phyloP scores from a whole-genome alignment of 2,113 vertebrate genomes.

The Noctilio leporinus region DNA sequence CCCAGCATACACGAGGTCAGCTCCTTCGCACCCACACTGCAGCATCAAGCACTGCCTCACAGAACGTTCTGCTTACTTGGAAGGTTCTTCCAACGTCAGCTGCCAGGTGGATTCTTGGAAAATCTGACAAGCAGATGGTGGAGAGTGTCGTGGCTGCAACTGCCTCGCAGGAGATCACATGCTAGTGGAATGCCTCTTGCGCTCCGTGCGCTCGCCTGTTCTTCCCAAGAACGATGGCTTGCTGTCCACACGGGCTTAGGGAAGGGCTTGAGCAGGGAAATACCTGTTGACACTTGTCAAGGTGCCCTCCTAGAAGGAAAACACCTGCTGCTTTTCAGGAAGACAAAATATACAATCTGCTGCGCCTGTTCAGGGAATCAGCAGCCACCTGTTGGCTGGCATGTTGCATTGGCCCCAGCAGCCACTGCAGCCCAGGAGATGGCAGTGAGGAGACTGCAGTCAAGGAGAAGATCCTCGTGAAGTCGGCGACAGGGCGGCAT shows the following conservation, averaged over 20 bases:
- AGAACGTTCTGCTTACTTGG: conserved; percentile 78
- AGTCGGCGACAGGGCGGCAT: no score
- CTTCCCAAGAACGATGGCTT: conserved; percentile 63
- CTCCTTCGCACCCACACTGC: conserved; percentile 81
- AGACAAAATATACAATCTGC: conserved; percentile 49
- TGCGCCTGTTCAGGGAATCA: conserved; percentile 59
- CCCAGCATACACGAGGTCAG: conserved; percentile 77
- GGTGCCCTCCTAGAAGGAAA: conserved; percentile 70
- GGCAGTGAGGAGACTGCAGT: conserved; percentile 56
- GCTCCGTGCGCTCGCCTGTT: conserved; percentile 63
- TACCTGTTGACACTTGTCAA: conserved; percentile 62
- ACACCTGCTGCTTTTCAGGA: conserved; percentile 54
- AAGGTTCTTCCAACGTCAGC: conserved; percentile 80
- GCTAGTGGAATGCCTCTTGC: conserved; percentile 67
- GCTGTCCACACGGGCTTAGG: conserved; percentile 69
- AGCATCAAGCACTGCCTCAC: conserved; percentile 82
- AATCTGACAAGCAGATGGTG: conserved; percentile 82
- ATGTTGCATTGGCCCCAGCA: conserved; percentile 65
- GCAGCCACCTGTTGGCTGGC: conserved; percentile 60
- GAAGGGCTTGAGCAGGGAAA: conserved; percentile 39
- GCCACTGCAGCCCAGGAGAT: conserved; percentile 66
- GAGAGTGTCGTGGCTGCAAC: conserved; percentile 80
- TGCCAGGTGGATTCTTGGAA: conserved; percentile 81
- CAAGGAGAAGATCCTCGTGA: conserved; percentile 61
- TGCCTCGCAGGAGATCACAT: conserved; percentile 53